Percentiles rank a stretch among this genome's conserved stretches.
phyloP scores from a whole-genome alignment of 2,113 vertebrate species.

The Mungos mungo region DNA sequence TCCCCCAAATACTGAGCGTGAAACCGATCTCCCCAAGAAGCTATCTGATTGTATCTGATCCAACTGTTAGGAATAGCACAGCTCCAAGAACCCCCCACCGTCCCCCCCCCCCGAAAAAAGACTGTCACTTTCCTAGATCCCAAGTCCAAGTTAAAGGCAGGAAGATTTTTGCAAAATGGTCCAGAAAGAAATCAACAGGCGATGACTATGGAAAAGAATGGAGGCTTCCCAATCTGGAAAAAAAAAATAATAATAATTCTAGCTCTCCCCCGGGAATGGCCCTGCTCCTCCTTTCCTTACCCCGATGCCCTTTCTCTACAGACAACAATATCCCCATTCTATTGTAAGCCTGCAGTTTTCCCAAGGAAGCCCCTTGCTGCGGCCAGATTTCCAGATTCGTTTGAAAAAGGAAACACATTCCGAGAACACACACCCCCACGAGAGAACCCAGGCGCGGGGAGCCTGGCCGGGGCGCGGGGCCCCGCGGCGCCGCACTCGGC shows the following conservation, averaged over 20 bases:
- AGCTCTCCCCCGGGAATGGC: conserved; percentile 31
- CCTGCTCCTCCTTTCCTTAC: neutral
- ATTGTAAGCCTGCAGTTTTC: neutral
- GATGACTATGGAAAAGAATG: neutral
- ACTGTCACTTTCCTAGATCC: conserved; percentile 57
- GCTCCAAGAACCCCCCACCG: neutral
- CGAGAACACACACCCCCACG: neutral
- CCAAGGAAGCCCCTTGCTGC: neutral
- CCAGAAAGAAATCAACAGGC: conserved; percentile 63
- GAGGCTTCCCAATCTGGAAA: neutral
- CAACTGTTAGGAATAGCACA: neutral
- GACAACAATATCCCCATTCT: conserved; percentile 36
- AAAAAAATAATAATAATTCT: neutral
- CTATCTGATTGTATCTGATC: neutral
- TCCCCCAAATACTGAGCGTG: neutral
- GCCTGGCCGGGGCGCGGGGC: neutral
- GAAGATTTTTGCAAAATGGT: neutral
- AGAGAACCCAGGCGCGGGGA: neutral
- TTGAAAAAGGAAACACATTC: neutral
- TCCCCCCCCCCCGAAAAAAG: neutral
- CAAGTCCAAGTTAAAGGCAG: conserved; percentile 29
- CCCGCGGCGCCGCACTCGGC: conserved; percentile 15
- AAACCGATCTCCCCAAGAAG: neutral
- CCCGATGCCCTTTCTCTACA: conserved; percentile 27
- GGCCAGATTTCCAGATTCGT: neutral